Percentiles rank a stretch among this genome's conserved stretches.
Conservation (phyloP, 2,797 vertebrate genomes). For the Buphagus erythrorhynchus region DNA sequence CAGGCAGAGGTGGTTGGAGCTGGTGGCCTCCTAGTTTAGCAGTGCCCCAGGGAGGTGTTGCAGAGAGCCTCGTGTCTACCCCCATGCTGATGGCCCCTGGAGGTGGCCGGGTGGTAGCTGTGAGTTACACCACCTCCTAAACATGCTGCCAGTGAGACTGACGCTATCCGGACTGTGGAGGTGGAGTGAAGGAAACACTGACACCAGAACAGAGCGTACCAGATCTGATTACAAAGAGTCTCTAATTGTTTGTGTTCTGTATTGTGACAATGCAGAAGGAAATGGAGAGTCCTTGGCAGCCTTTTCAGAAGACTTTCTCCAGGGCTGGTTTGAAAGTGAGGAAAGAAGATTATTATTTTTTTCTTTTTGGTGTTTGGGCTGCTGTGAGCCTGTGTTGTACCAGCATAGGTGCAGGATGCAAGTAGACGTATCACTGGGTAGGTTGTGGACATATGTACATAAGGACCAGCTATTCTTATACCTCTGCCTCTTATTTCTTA, state of each 20-base stretch:
- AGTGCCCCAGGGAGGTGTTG: rapidly evolving
- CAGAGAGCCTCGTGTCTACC: not conserved
- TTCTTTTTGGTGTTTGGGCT: constrained; percentile 9
- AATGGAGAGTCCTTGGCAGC: constrained; percentile 15
- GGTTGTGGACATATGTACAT: not conserved
- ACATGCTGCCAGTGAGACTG: not conserved
- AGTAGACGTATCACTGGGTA: not conserved
- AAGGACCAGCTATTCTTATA: not conserved
- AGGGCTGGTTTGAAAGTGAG: not conserved
- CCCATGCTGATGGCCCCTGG: not conserved
- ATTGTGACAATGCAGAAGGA: not conserved
- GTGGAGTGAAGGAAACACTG: not conserved
- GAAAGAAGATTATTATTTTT: not conserved
- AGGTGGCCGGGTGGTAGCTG: not conserved
- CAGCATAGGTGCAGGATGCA: not conserved
- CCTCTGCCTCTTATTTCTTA: not conserved
- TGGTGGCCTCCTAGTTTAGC: not conserved
- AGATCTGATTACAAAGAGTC: constrained; percentile 38
- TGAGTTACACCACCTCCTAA: not conserved
- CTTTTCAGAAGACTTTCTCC: constrained; percentile 16
- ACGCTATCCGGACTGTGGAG: rapidly evolving
- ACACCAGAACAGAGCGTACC: not conserved
- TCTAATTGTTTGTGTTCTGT: constrained; percentile 49
- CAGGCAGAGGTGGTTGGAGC: not conserved
- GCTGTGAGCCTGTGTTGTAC: not conserved